A percentile compares a stretch with the other conserved stretches of the same genome.
Conservation (phyloP, 2,888 invertebrate species). For the Cryptophagus acutangulus region DNA sequence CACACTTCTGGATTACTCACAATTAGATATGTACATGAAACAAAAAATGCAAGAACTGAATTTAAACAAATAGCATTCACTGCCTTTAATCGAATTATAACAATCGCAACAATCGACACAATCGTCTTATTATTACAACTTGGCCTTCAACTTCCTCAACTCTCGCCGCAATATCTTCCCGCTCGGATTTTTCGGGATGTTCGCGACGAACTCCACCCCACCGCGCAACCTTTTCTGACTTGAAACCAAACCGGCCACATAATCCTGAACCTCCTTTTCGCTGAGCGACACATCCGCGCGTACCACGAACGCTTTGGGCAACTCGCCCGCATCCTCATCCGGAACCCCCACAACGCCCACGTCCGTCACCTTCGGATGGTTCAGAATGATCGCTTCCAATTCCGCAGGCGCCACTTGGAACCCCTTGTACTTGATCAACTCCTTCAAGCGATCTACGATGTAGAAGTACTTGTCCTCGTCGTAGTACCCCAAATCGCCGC, state of each 20-base stretch:
- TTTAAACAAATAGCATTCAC: slow-evolving; percentile 17
- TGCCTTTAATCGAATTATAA: slow-evolving; percentile 9
- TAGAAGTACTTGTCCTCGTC: slow-evolving; percentile 72
- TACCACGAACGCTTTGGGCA: slow-evolving; percentile 70
- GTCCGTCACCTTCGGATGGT: slow-evolving; percentile 67
- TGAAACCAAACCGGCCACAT: slow-evolving; percentile 52
- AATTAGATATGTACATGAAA: slow-evolving; percentile 76
- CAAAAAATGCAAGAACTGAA: slow-evolving; percentile 55
- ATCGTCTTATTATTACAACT: no score
- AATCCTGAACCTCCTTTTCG: slow-evolving; percentile 44
- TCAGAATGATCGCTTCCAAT: slow-evolving; percentile 73
- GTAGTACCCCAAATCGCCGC: slow-evolving; percentile 80
- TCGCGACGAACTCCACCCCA: slow-evolving; percentile 50
- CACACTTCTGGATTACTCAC: slow-evolving; percentile 73
- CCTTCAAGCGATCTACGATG: slow-evolving; percentile 81
- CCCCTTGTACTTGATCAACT: slow-evolving; percentile 87
- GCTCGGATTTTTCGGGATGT: slow-evolving; percentile 50
- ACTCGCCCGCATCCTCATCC: slow-evolving; percentile 67
- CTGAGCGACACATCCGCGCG: slow-evolving; percentile 52
- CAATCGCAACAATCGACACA: no score
- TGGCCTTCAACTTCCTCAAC: slow-evolving; percentile 25
- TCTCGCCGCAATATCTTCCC: slow-evolving; percentile 52
- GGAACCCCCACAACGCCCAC: slow-evolving; percentile 75
- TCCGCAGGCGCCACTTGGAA: slow-evolving; percentile 85
- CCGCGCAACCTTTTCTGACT: slow-evolving; percentile 70